phyloP scores from a whole-genome alignment of 2,797 vertebrate genomes.

The Onychomys leucogaster region DNA sequence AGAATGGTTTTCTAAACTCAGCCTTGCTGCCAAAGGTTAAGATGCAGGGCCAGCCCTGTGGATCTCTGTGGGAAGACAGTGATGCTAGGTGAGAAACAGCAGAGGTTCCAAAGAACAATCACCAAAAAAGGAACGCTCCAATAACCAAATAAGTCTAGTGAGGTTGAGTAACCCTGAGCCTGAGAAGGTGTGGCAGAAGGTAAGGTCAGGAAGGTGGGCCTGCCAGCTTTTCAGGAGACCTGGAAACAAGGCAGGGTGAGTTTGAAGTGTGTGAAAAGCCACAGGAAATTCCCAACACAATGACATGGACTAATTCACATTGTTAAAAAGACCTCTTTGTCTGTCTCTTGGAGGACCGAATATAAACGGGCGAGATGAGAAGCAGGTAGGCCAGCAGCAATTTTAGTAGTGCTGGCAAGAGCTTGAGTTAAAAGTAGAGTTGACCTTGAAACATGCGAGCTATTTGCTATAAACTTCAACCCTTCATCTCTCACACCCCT shows the following conservation, averaged over 20 bases:
- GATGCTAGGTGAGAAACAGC: neutral
- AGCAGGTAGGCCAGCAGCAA: neutral
- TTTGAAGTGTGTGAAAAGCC: neutral
- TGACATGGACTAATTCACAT: neutral
- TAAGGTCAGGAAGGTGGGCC: neutral
- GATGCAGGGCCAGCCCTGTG: neutral
- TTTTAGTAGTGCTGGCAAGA: neutral
- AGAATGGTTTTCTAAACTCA: constrained; percentile 24
- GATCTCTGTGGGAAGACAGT: constrained; percentile 29
- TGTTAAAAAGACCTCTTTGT: neutral
- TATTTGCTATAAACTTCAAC: neutral
- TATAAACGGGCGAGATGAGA: neutral
- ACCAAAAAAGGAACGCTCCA: neutral
- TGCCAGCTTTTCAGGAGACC: neutral
- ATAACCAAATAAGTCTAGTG: neutral
- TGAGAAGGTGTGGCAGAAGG: neutral
- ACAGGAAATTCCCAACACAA: neutral
- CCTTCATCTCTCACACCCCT: neutral
- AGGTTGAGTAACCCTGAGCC: neutral
- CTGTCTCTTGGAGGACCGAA: neutral
- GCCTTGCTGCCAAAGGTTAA: constrained; percentile 1
- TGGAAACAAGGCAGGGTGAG: neutral
- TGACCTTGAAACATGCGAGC: neutral
- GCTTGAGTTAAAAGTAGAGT: neutral
- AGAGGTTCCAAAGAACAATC: constrained; percentile 9